A percentile compares a stretch with the other conserved stretches of the same genome.
Conservation (phyloP, 2,113 vertebrate genomes). For the Menidia beryllina region DNA sequence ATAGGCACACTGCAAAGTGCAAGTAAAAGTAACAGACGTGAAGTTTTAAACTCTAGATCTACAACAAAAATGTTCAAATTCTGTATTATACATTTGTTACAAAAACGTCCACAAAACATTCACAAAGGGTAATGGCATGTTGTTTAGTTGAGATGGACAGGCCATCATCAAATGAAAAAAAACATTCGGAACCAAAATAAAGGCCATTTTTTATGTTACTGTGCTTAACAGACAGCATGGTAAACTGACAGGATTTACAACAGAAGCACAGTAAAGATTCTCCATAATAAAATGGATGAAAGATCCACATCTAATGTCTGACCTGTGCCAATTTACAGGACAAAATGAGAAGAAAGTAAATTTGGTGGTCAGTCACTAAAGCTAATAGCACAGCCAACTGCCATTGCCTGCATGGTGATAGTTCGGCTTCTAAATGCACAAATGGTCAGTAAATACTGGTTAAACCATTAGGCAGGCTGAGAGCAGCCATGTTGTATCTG, state of each 20-base stretch:
- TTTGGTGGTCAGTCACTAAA: not conserved
- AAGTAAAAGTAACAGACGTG: not conserved
- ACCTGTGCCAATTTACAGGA: not conserved
- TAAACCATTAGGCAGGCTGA: slow-evolving; percentile 25
- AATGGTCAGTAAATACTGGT: slow-evolving; percentile 34
- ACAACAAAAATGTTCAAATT: too few species aligned
- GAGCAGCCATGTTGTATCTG: slow-evolving; percentile 15
- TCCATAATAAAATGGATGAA: not conserved
- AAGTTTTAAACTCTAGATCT: too few species aligned
- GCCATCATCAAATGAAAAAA: too few species aligned
- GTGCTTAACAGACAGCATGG: too few species aligned
- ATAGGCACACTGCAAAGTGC: too few species aligned
- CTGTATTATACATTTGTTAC: not conserved
- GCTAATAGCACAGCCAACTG: not conserved
- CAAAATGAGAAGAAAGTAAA: not conserved
- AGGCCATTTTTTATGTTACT: too few species aligned
- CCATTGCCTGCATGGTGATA: slow-evolving; percentile 2
- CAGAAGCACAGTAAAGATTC: not conserved
- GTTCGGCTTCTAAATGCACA: slow-evolving; percentile 29
- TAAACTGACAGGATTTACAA: not conserved
- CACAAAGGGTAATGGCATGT: not conserved
- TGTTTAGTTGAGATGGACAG: not conserved
- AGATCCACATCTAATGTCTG: not conserved
- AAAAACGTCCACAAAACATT: not conserved
- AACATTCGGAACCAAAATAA: too few species aligned